Evolutionary conservation across 2,113 vertebrate genomes (phyloP).

Genomic region (Lynx canadensis): DNA sequence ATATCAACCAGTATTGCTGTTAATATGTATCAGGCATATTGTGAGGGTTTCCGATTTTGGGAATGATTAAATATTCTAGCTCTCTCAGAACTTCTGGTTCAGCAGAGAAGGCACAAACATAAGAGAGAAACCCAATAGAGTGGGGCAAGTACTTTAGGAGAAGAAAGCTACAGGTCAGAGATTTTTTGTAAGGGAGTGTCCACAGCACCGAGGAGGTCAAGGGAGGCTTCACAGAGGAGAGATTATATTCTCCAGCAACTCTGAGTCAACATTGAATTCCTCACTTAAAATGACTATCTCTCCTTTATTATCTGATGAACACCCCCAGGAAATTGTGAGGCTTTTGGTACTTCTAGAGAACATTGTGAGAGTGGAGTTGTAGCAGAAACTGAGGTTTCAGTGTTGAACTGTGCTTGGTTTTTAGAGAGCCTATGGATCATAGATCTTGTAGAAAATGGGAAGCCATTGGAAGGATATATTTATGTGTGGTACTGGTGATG

Average conservation of each 20-base stretch:
- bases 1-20: not conserved
- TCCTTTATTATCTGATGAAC: not conserved
- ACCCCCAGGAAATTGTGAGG: not conserved
- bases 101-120: not conserved
- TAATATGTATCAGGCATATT: not conserved
- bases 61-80: not conserved
- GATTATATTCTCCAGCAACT: not conserved
- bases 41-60: not conserved
- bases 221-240: not conserved
- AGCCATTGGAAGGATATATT: not conserved
- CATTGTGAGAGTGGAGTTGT: not conserved
- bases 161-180: not conserved
- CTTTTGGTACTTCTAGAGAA: not conserved
- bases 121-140: not conserved
- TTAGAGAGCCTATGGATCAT: not conserved
- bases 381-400: not conserved
- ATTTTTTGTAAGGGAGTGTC: not conserved
- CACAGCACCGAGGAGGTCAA: not conserved
- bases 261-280: not conserved
- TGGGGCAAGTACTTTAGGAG: not conserved
- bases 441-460: not conserved
- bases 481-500: not conserved
- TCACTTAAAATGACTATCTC: not conserved
- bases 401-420: not conserved
- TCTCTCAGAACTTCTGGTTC: not conserved